These are phyloP conservation scores for Montifringilla adamsi DNA, from an alignment of 2,113 vertebrate genomes.

Conservation along the genomic window DNA sequence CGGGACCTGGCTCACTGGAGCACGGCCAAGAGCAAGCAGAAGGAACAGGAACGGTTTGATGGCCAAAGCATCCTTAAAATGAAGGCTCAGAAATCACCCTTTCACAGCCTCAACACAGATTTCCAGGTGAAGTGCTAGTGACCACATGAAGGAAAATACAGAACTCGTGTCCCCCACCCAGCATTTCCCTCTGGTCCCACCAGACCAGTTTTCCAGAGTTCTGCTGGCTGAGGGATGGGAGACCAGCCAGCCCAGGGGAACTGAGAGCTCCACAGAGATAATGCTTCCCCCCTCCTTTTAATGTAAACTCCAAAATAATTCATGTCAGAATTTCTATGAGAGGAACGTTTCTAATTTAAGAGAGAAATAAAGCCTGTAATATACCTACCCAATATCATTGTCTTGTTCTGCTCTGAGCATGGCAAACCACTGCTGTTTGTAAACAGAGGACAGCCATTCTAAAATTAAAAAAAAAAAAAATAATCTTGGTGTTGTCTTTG, in stretches of 20 bases:
- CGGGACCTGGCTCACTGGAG: not conserved
- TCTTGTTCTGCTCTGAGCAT: slow-evolving; percentile 97
- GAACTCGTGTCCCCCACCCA: not conserved
- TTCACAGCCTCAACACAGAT: not conserved
- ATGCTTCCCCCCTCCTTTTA: not conserved
- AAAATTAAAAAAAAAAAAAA: slow-evolving; percentile 27
- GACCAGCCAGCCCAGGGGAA: not conserved
- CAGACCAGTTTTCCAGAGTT: not conserved
- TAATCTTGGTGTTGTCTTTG: not conserved
- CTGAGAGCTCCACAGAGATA: not conserved
- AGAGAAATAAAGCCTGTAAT: not conserved
- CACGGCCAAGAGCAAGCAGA: not conserved
- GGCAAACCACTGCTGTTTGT: slow-evolving; percentile 97
- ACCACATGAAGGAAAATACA: not conserved
- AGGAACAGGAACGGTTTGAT: not conserved
- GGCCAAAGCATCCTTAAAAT: not conserved
- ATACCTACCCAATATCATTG: slow-evolving; percentile 90
- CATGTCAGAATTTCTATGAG: not conserved
- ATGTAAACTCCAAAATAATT: not conserved
- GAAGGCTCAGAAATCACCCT: not conserved
- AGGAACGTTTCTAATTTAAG: not conserved
- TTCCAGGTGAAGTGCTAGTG: not conserved
- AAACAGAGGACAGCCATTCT: slow-evolving; percentile 92
- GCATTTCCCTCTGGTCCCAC: not conserved
- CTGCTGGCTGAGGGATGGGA: not conserved